Conservation (phyloP, 1,140 invertebrate species). For the Theocolax elegans region DNA sequence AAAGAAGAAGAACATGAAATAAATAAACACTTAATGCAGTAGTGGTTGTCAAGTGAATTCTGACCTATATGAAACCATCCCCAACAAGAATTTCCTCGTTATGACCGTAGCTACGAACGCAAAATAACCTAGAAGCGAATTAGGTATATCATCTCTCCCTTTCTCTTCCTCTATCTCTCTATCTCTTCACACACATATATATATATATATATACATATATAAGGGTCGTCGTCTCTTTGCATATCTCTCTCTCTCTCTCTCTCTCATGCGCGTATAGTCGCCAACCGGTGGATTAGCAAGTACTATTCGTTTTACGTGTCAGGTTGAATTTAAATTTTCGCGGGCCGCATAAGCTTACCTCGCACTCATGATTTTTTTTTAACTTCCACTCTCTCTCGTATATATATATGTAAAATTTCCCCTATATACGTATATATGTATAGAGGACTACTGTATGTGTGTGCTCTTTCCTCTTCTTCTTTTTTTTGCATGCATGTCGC, state of each 20-base stretch:
- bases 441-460: neutral
- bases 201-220: no score
- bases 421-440: neutral
- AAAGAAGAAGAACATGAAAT: no score
- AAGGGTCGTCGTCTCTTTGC: neutral
- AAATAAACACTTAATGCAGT: neutral
- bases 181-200: no score
- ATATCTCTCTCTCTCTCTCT: neutral
- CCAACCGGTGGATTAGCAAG: slow-evolving; percentile 38
- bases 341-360: neutral
- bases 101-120: slow-evolving; percentile 1
- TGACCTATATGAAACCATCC: neutral
- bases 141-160: neutral
- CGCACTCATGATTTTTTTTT: neutral
- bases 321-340: slow-evolving; percentile 43
- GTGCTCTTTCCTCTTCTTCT: neutral
- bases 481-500: neutral
- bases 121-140: slow-evolving; percentile 25
- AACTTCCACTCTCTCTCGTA: slow-evolving; percentile 10
- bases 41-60: neutral
- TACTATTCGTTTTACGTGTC: slow-evolving; percentile 41
- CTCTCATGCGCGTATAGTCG: neutral
- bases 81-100: slow-evolving; percentile 20
- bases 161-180: neutral
- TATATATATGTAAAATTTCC: slow-evolving; percentile 13